Conservation (phyloP, 2,113 vertebrate genomes). For the Sprattus sprattus region DNA sequence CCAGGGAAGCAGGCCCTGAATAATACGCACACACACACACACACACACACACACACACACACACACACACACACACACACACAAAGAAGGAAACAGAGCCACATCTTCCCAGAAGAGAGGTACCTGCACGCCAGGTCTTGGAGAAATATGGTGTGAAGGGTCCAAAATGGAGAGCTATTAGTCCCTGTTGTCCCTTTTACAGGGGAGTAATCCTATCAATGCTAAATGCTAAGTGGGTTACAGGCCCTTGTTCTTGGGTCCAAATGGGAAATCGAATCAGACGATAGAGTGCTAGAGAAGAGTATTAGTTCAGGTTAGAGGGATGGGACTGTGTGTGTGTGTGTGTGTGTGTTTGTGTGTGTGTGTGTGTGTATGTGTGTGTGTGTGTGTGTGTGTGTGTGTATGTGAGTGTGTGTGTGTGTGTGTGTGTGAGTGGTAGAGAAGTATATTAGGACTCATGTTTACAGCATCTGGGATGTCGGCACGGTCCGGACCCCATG, state of each 20-base stretch:
- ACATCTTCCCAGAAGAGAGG: not conserved
- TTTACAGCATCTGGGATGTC: slow-evolving; percentile 31
- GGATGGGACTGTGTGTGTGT: not conserved
- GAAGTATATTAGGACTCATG: slow-evolving; percentile 12
- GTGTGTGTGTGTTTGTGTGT: too few species aligned
- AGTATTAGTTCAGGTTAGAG: not conserved
- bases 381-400: too few species aligned
- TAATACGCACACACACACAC: too few species aligned
- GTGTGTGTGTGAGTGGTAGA: slow-evolving; percentile 12
- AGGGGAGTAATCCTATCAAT: slow-evolving; percentile 32
- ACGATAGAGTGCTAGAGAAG: slow-evolving; percentile 4
- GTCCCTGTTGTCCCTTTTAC: slow-evolving; percentile 13
- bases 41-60: too few species aligned
- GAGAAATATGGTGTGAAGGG: not conserved
- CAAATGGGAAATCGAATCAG: slow-evolving; percentile 39
- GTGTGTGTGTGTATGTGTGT: too few species aligned
- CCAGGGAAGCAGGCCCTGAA: too few species aligned
- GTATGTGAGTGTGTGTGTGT: too few species aligned
- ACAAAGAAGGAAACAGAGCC: not conserved
- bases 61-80: too few species aligned
- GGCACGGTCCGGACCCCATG: not conserved
- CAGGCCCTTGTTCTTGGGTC: slow-evolving; percentile 33
- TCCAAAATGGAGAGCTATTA: not conserved
- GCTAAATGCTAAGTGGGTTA: slow-evolving; percentile 42
- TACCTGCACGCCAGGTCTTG: not conserved